These are phyloP conservation scores for Caiman crocodilus DNA, from an alignment of 2,797 vertebrate species.

Conservation along the genomic window DNA sequence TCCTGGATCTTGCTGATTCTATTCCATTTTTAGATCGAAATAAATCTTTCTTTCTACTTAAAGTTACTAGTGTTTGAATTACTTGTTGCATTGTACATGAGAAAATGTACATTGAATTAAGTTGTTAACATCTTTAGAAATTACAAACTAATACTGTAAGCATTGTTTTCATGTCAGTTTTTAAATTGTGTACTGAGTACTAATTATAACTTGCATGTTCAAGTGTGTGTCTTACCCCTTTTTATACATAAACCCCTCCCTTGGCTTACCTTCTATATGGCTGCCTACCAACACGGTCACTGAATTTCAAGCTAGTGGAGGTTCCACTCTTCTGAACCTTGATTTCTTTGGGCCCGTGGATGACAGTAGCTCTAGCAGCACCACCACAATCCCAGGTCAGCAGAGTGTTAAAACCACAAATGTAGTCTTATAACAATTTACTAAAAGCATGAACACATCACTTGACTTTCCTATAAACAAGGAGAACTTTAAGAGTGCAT, in stretches of 20 bases:
- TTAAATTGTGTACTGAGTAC: constrained; percentile 84
- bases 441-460: constrained; percentile 84
- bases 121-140: constrained; percentile 81
- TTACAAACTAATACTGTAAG: constrained; percentile 84
- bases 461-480: constrained; percentile 90
- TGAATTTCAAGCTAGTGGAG: constrained; percentile 94
- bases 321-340: constrained; percentile 92
- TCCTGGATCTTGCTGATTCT: constrained; percentile 78
- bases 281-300: constrained; percentile 88
- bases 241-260: constrained; percentile 85
- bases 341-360: constrained; percentile 95
- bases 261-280: constrained; percentile 87
- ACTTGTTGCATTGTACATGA: constrained; percentile 86
- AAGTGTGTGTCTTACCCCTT: constrained; percentile 90
- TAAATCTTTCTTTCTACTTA: constrained; percentile 78
- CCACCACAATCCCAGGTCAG: constrained; percentile 94
- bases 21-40: constrained; percentile 79
- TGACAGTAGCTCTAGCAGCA: constrained; percentile 90
- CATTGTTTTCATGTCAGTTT: constrained; percentile 83
- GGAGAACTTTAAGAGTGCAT: constrained; percentile 62
- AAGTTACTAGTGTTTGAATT: constrained; percentile 78
- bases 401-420: constrained; percentile 82
- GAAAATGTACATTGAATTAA: constrained; percentile 82
- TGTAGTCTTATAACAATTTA: constrained; percentile 72
- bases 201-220: constrained; percentile 88